Base-by-base conservation (phyloP, 2,888 invertebrate genomes). In the Acanthococcus lagerstroemiae region DNA sequence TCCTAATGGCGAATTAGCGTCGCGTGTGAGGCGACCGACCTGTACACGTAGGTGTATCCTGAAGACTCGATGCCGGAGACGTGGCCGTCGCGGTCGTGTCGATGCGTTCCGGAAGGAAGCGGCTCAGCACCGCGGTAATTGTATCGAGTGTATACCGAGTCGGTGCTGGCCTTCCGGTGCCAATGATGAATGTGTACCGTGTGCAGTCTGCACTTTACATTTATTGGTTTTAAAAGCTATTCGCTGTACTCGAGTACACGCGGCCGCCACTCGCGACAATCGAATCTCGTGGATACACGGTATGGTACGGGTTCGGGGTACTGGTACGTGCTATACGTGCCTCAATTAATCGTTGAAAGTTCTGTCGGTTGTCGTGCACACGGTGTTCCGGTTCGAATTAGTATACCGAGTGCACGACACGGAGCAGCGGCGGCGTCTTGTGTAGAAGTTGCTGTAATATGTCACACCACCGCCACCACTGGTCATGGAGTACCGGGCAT, bases 401-500 rank as follows among this genome's bases (percentile, higher is more conserved):
- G 54, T n/a, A n/a, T n/a, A n/a, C 54, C 54, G 54, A n/a, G n/a
- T 27, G 26, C 19, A 17, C 26, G 6, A 4, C 55, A 21, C 55
- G 30, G 3, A 21, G 5, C 5, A 55, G 24, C 9, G 55, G 4
- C 2, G 55, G 19, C 30, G 55, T 55, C 37, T 30, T 27, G 54
- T 19, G 55, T 27, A 55, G 37, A 55, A 30, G 37, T 55, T 55
- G 37, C 37, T 55, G 27, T 30, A 27, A 55, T 55, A 25, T 19
- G 55, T 67, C 55, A 67, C 56, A 55, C 68, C 65, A 67, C 68
- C 63, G 68, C 65, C 60, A 61, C n/a, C n/a, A n/a, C n/a, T n/a
- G n/a, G n/a, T n/a, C n/a, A n/a, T n/a, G n/a, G n/a, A n/a, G n/a
- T n/a, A n/a, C n/a, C n/a, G n/a, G n/a, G n/a, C n/a, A n/a, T n/a